phyloP scores from a whole-genome alignment of 1,140 invertebrate genomes.

The Aphelenchoides besseyi region DNA sequence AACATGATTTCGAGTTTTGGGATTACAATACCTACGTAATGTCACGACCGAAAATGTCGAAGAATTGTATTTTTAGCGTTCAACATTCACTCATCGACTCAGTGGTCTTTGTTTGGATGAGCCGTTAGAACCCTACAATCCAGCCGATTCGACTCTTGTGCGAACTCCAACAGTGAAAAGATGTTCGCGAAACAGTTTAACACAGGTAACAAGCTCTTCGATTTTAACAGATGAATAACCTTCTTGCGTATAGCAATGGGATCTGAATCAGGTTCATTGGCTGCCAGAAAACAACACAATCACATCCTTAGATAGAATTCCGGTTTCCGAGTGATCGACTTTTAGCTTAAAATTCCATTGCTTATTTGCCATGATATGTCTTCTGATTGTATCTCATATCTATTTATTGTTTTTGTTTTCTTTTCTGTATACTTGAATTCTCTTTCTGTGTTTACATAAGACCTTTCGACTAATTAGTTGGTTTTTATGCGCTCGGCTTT shows the following conservation, averaged over 20 bases:
- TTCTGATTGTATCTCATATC: background rate
- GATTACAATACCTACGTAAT: conserved; percentile 41
- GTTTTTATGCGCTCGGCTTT: background rate
- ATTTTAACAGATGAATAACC: no score
- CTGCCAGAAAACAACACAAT: conserved; percentile 22
- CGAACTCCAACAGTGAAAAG: conserved; percentile 39
- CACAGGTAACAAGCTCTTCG: conserved; percentile 32
- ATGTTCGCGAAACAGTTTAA: conserved; percentile 23
- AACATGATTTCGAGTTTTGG: conserved; percentile 40
- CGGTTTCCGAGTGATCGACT: background rate
- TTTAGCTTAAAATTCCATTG: background rate
- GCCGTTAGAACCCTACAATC: conserved; percentile 28
- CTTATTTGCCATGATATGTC: background rate
- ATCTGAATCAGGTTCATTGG: conserved; percentile 35
- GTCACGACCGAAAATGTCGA: background rate
- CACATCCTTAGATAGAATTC: background rate
- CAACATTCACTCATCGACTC: conserved; percentile 27
- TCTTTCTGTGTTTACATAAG: background rate
- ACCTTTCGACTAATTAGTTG: background rate
- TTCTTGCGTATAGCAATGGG: conserved; percentile 36
- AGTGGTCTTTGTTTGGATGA: conserved; percentile 50
- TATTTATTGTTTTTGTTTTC: background rate
- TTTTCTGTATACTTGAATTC: background rate
- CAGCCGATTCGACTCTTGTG: conserved; percentile 1
- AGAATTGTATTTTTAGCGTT: conserved; percentile 31